phyloP scores from a whole-genome alignment of 2,113 vertebrate species.

The Oncorhynchus gorbuscha region DNA sequence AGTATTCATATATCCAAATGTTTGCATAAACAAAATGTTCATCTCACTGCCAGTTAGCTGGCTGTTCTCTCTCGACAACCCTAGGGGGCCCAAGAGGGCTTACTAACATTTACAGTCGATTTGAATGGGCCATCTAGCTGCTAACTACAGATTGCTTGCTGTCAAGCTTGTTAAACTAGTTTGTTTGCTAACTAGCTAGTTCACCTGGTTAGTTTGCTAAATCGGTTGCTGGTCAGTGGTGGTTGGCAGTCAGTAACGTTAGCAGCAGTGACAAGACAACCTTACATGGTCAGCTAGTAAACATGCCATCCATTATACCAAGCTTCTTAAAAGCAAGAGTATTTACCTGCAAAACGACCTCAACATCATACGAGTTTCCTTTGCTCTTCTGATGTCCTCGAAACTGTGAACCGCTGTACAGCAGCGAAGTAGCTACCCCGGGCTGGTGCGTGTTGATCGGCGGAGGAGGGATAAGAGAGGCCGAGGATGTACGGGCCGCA shows the following conservation, averaged over 20 bases:
- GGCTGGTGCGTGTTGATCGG: conserved; percentile 95
- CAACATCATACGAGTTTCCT: conserved; percentile 95
- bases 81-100: too few species aligned
- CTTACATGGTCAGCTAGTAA: background rate
- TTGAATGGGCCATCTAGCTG: too few species aligned
- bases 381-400: conserved; percentile 96
- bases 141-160: too few species aligned
- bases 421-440: conserved; percentile 86
- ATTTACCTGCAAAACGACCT: conserved; percentile 92
- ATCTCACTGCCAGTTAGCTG: too few species aligned
- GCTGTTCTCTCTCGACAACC: too few species aligned
- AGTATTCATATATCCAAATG: too few species aligned
- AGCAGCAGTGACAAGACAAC: background rate
- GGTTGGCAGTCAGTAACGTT: too few species aligned
- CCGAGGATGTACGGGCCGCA: conserved; percentile 75
- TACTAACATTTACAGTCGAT: too few species aligned
- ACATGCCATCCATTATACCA: too few species aligned
- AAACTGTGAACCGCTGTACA: conserved; percentile 95
- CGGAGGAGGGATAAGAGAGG: conserved; percentile 86
- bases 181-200: background rate
- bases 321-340: background rate
- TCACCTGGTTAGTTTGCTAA: background rate
- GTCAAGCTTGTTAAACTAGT: background rate
- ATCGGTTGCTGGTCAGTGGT: conserved; percentile 9
- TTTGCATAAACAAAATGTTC: too few species aligned